Evolutionary conservation across 2,888 invertebrate species (phyloP).

Genomic region (Nephrotoma guestfalica): DNA sequence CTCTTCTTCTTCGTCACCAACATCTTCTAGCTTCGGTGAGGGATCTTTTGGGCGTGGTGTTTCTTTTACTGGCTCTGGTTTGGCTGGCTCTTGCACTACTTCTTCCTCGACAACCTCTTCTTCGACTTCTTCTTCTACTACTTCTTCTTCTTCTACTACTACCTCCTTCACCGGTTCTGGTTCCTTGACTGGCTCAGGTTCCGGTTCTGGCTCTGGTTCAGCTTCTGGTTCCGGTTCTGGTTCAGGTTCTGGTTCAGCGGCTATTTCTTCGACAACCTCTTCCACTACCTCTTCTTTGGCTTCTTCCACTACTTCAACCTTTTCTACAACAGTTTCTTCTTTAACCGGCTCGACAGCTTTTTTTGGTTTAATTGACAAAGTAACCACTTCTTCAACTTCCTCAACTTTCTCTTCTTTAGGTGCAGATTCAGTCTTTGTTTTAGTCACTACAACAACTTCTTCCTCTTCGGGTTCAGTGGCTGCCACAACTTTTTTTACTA

Average conservation of each 20-base stretch:
- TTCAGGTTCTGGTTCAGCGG: neutral
- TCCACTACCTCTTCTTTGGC: neutral
- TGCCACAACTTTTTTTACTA: neutral
- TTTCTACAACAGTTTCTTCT: slow-evolving; percentile 1
- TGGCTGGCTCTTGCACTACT: neutral
- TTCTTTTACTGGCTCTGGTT: neutral
- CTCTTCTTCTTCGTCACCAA: slow-evolving; percentile 4
- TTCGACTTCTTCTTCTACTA: neutral
- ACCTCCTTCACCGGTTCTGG: neutral
- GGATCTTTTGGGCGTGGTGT: neutral
- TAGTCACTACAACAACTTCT: neutral
- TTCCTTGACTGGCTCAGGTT: neutral
- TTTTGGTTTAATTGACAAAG: neutral
- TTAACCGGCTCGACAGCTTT: neutral
- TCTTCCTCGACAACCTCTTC: neutral
- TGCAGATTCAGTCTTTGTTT: neutral
- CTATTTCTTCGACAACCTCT: neutral
- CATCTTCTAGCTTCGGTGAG: slow-evolving; percentile 2
- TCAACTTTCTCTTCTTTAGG: slow-evolving; percentile 1
- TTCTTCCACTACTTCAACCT: neutral
- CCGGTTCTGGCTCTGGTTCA: neutral
- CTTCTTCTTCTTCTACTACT: slow-evolving; percentile 1
- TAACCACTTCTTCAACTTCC: neutral
- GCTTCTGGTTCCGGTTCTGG: neutral
- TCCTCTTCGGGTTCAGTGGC: neutral